Evolutionary conservation across 2,113 vertebrate species (phyloP).

Genomic region (Salvelinus sp.): DNA sequence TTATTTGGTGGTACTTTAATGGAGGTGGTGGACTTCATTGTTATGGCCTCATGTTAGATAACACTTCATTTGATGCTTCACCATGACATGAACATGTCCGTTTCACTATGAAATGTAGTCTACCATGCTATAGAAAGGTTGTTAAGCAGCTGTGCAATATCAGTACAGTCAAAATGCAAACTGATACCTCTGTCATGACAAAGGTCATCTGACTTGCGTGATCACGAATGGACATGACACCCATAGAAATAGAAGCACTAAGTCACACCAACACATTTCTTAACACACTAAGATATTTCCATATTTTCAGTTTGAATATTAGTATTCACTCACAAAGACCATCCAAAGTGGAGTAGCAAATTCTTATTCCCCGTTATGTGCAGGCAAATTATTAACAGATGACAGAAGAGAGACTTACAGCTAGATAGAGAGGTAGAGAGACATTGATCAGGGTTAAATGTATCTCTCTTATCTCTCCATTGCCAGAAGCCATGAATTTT

Average conservation of each 20-base stretch:
- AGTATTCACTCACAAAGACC: neutral
- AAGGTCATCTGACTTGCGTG: too few relatives aligned
- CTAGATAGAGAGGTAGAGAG: neutral
- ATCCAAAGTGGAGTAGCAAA: too few relatives aligned
- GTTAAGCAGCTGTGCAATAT: neutral
- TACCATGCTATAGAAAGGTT: neutral
- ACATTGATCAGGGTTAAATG: slow-evolving; percentile 27
- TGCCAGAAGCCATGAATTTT: slow-evolving; percentile 21
- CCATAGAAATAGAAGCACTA: neutral
- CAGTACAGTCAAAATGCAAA: neutral
- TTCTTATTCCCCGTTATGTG: neutral
- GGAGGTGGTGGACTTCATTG: too few relatives aligned
- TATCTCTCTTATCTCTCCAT: slow-evolving; percentile 1
- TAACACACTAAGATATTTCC: too few relatives aligned
- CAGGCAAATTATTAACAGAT: neutral
- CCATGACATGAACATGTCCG: too few relatives aligned
- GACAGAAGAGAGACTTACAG: neutral
- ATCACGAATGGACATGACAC: too few relatives aligned
- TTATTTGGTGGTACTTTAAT: too few relatives aligned
- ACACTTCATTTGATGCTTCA: too few relatives aligned
- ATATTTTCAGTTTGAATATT: neutral
- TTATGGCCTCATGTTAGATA: too few relatives aligned
- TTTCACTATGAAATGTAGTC: too few relatives aligned
- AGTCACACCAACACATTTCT: neutral
- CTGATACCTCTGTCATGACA: neutral